Base-by-base conservation (phyloP, 2,888 invertebrate species). In the Lordiphosa andalusiaca region DNA sequence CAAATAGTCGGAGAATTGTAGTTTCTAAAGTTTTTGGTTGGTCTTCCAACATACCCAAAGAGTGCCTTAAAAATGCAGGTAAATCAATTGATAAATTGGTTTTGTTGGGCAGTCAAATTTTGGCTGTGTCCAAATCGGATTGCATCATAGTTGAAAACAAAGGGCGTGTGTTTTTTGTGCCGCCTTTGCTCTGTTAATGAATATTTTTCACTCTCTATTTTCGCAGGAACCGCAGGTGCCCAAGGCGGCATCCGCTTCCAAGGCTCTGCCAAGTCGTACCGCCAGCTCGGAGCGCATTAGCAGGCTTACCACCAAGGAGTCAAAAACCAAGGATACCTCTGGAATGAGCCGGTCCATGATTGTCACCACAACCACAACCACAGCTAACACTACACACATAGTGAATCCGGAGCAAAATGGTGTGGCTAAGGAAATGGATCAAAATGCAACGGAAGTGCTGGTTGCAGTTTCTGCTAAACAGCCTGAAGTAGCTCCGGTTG, bases 341-440 rank as follows among this genome's bases (percentile, higher is more conserved):
- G 44, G 67, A 10, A 87, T 87, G 86, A 71, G 75, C 53, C 73
- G 82, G 42, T 87, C 87, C 37, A 83, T 86, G 77, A 74, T 80
- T 58, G 72, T 77, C 38, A 61, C 62, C 40, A 69, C 30, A 12
- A 49, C 41, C 42, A 67, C 38, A 25, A 57, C 42, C 12, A 42
- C 55, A 23, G 38, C 64, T 16, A 37, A 44, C 39, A 21, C 50
- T 30, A 19, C 33, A 16, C 10, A 36, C 6, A 37, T 37, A 40
- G 54, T 60, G 33, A 53, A 42, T 52, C 33, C 60, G 3, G 64
- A 67, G 49, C 64, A 67, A 12, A 81, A 78, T n/a, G 81, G 75
- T 37, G 53, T 68, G 44, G 47, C 58, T 52, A 72, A 73, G 54
- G 75, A 70, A 50, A 13, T 5, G 19, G 61, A 50, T 10, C 53